Evolutionary conservation across 2,888 invertebrate genomes (phyloP).

Genomic region (Notodonta ziczac): DNA sequence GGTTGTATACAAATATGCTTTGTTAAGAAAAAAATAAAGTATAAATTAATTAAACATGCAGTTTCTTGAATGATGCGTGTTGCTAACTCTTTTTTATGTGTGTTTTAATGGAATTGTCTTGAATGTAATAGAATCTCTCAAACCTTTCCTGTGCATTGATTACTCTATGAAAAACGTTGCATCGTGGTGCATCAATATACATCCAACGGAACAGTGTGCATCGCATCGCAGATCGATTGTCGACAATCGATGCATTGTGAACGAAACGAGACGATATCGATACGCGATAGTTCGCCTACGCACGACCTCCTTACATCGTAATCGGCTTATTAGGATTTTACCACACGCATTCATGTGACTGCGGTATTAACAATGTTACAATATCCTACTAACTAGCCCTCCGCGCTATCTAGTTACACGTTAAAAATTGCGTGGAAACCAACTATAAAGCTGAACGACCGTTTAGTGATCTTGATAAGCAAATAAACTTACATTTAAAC

Average conservation of each 20-base stretch:
- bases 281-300: conserved; percentile 67
- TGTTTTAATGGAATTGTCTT: background rate
- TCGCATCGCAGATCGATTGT: conserved; percentile 65
- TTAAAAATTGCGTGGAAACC: conserved; percentile 17
- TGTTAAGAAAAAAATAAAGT: too few relatives aligned
- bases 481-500: conserved; percentile 37
- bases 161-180: conserved; percentile 29
- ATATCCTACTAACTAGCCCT: conserved; percentile 40
- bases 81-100: too few relatives aligned
- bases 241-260: conserved; percentile 69
- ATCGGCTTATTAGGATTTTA: conserved; percentile 79
- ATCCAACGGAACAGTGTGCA: conserved; percentile 36
- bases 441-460: conserved; percentile 31
- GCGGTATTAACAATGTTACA: conserved; percentile 50
- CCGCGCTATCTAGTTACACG: conserved; percentile 13
- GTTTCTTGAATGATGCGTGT: too few relatives aligned
- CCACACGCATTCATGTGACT: conserved; percentile 65
- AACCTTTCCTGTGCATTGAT: conserved; percentile 21
- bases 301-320: conserved; percentile 71
- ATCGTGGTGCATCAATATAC: conserved; percentile 23
- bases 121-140: background rate
- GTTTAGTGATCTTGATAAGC: conserved; percentile 35
- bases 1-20: too few relatives aligned
- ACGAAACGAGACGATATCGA: conserved; percentile 61
- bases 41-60: too few relatives aligned